phyloP scores from a whole-genome alignment of 2,797 vertebrate species.

The Megaceryle alcyon region DNA sequence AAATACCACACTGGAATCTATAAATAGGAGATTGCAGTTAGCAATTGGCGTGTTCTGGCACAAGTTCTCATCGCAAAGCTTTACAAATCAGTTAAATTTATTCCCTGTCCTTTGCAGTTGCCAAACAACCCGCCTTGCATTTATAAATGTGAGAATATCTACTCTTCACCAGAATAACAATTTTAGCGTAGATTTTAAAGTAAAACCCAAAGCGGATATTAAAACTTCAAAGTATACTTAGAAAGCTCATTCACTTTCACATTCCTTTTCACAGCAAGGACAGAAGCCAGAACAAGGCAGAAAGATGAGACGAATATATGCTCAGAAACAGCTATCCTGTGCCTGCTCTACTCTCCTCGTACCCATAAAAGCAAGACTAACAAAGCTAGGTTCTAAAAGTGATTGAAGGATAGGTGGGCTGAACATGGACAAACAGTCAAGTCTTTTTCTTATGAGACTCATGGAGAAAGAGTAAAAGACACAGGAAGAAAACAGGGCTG shows the following conservation, averaged over 20 bases:
- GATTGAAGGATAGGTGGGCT: neutral
- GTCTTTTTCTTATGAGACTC: neutral
- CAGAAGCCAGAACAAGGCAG: neutral
- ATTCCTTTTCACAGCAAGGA: neutral
- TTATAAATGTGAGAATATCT: neutral
- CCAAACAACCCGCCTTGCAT: neutral
- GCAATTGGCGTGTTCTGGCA: constrained; percentile 11
- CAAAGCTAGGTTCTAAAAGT: neutral
- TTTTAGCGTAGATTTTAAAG: neutral
- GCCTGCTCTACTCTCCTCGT: neutral
- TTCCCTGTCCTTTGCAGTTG: neutral
- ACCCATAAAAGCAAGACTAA: neutral
- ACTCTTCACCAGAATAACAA: neutral
- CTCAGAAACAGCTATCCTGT: neutral
- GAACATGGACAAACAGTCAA: neutral
- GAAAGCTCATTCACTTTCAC: neutral
- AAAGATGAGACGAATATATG: neutral
- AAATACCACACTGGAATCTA: constrained; percentile 40
- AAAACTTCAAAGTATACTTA: neutral
- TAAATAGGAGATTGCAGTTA: neutral
- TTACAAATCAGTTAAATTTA: constrained; percentile 15
- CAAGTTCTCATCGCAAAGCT: neutral
- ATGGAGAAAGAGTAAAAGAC: neutral
- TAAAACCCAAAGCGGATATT: neutral
- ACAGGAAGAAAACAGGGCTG: neutral